Conservation (phyloP, 2,113 vertebrate species). For the Laticauda colubrina region DNA sequence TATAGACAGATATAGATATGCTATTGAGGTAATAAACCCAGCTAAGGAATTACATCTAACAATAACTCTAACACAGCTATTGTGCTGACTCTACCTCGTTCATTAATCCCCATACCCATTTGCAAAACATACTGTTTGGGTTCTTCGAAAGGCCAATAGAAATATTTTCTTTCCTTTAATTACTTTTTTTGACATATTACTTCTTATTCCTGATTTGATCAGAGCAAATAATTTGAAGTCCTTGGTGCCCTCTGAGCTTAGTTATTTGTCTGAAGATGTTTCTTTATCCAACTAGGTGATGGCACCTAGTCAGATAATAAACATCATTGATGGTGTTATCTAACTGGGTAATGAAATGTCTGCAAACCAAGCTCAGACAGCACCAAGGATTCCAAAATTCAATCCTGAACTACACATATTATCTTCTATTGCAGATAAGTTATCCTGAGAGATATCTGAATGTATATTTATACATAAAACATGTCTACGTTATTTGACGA, state of each 20-base stretch:
- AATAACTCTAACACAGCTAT: neutral
- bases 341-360: neutral
- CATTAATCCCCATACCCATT: neutral
- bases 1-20: too few species aligned
- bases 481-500: neutral
- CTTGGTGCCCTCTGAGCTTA: too few species aligned
- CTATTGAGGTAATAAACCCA: neutral
- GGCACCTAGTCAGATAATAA: too few species aligned
- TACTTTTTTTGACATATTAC: neutral
- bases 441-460: neutral
- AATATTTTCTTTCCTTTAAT: neutral
- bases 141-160: too few species aligned
- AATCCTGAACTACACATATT: neutral
- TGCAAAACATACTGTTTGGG: too few species aligned
- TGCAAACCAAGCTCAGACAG: neutral
- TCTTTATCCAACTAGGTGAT: too few species aligned
- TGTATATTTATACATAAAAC: neutral
- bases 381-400: neutral
- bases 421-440: neutral
- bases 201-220: neutral
- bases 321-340: neutral
- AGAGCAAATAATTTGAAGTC: too few species aligned
- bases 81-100: neutral
- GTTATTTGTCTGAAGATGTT: too few species aligned
- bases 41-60: neutral